Base-by-base conservation (phyloP, 2,888 invertebrate genomes). In the Melinaea marsaeus region DNA sequence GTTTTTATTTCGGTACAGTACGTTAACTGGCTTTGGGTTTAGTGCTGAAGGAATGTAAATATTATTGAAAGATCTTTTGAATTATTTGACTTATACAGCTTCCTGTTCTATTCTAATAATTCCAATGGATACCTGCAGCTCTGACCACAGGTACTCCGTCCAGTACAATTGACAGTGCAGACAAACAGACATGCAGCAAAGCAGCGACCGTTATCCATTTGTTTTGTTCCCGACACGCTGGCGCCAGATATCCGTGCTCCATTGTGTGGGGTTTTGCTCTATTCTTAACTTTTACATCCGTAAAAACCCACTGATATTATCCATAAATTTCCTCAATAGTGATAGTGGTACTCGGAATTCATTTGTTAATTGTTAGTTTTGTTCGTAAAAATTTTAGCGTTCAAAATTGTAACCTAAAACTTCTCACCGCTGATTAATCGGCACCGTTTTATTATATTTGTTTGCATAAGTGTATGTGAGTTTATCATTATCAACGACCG, bases 171-270 rank as follows among this genome's bases (percentile, higher is more conserved):
- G 71, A 65, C 42, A 42, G 42, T 42, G 42, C 42, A 42, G 42
- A 42, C 42, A 42, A 42, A 42, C 42, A 42, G 9, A 42, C 42
- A 42, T 7, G 9, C 42, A 42, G 42, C 42, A 42, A 42, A 42
- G 67, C 62, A 69, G 66, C 73, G 67, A 83, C 87, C 84, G 88
- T 88, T 88, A 86, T 79, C 76, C 80, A 79, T 76, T 80, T 79
- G 76, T 82, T 76, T 67, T 69, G 68, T 63, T 67, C 69, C 75
- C 86, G 88, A 81, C 86, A 62, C 67, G 73, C 76, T 84, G 89
- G 89, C 90, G 90, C 90, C 90, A 83, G 79, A 79, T 77, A 75
- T 76, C 74, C 75, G 74, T 70, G 64, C 71, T 66, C 79, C 74
- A 81, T 85, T 88, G 84, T 86, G 66, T 69, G 66, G 66, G 60